These are phyloP conservation scores for Sebastes kiyomatsui DNA, from an alignment of 2,797 vertebrate species.

Conservation along the genomic window DNA sequence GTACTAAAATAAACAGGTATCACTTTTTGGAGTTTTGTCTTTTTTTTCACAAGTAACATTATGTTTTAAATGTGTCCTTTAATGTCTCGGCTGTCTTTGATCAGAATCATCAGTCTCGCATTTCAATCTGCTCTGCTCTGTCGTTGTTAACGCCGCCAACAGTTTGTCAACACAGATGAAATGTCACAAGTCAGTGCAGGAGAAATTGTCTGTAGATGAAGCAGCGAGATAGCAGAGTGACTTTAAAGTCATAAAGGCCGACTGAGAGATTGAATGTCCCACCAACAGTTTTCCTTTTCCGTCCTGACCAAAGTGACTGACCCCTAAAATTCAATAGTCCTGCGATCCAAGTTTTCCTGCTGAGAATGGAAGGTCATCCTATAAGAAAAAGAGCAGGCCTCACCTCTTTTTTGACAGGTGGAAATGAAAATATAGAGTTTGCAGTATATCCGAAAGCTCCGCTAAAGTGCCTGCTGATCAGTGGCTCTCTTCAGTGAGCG, in stretches of 20 bases:
- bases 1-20: conserved; percentile 47
- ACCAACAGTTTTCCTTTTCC: background rate
- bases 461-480: background rate
- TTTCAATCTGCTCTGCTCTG: background rate
- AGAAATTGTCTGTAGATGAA: background rate
- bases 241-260: background rate
- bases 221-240: background rate
- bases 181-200: background rate
- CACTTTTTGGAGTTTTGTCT: background rate
- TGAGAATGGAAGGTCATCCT: background rate
- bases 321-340: conserved; percentile 27
- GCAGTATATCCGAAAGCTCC: conserved; percentile 2
- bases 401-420: conserved; percentile 37
- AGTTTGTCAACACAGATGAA: background rate
- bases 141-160: background rate
- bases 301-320: conserved; percentile 27
- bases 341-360: conserved; percentile 7
- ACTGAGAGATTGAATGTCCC: conserved; percentile 16
- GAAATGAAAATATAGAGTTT: conserved; percentile 59
- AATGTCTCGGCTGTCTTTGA: background rate
- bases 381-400: background rate
- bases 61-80: background rate
- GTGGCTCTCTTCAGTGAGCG: background rate
- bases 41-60: background rate
- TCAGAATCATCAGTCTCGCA: background rate